phyloP scores from a whole-genome alignment of 2,797 vertebrate species.

The Picus viridis region DNA sequence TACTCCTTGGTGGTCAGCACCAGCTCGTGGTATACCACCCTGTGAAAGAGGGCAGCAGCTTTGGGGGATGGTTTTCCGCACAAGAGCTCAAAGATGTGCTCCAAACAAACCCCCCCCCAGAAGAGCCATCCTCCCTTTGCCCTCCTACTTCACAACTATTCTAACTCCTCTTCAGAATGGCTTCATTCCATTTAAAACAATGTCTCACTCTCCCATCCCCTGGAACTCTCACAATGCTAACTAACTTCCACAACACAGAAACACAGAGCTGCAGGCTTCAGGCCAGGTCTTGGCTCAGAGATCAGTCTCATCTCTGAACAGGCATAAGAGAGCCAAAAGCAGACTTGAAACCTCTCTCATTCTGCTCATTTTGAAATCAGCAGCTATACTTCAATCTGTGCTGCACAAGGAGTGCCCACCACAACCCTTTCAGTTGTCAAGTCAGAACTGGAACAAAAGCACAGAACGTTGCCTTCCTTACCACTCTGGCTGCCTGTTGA shows the following conservation, averaged over 20 bases:
- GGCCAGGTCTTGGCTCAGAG: not conserved
- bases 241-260: not conserved
- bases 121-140: not conserved
- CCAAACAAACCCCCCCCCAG: not conserved
- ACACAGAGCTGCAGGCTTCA: not conserved
- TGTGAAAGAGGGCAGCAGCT: constrained; percentile 10
- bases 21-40: constrained; percentile 98
- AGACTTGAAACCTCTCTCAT: not conserved
- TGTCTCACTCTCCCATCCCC: not conserved
- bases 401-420: not conserved
- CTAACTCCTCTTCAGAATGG: not conserved
- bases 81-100: fast-evolving
- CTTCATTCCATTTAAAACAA: not conserved
- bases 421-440: fast-evolving
- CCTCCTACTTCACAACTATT: not conserved
- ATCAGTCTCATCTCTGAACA: not conserved
- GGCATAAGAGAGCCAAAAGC: not conserved
- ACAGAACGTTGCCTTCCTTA: constrained; percentile 71
- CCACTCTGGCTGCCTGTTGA: constrained; percentile 98
- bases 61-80: fast-evolving
- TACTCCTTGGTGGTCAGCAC: constrained; percentile 99
- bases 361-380: not conserved
- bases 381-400: not conserved
- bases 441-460: not conserved
- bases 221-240: not conserved